Evolutionary conservation across 2,888 invertebrate genomes (phyloP).

Genomic region (Apotomis betuletana): DNA sequence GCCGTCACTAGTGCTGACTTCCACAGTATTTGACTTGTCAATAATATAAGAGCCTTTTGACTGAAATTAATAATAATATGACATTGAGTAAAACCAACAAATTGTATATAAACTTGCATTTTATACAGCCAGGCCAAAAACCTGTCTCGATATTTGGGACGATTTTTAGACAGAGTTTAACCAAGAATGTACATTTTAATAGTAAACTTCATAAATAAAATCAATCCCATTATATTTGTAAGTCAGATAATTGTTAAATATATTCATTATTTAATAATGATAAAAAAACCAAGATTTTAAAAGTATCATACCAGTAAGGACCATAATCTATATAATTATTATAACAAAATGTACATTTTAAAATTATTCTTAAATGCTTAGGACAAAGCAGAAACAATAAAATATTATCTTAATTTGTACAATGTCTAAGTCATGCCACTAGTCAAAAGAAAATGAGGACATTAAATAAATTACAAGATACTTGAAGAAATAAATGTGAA

Average conservation of each 20-base stretch:
- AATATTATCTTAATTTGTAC: background rate
- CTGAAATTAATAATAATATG: no score
- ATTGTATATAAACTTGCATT: no score
- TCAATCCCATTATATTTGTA: background rate
- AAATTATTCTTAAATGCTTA: background rate
- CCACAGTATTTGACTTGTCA: no score
- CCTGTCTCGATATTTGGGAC: no score
- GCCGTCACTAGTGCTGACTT: no score
- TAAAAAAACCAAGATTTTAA: background rate
- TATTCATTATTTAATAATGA: background rate
- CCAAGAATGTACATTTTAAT: no score
- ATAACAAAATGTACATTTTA: background rate
- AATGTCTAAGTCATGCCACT: background rate
- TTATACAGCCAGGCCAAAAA: no score
- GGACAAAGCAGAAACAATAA: background rate
- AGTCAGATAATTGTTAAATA: background rate
- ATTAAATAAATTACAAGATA: background rate
- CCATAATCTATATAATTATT: background rate
- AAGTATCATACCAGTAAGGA: background rate
- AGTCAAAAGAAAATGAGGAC: background rate
- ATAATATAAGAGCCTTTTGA: no score
- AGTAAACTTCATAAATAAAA: background rate
- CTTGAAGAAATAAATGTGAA: background rate
- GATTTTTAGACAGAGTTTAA: no score
- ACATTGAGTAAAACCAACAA: no score